phyloP scores from a whole-genome alignment of 2,113 vertebrate species.

The Lagenorhynchus albirostris region DNA sequence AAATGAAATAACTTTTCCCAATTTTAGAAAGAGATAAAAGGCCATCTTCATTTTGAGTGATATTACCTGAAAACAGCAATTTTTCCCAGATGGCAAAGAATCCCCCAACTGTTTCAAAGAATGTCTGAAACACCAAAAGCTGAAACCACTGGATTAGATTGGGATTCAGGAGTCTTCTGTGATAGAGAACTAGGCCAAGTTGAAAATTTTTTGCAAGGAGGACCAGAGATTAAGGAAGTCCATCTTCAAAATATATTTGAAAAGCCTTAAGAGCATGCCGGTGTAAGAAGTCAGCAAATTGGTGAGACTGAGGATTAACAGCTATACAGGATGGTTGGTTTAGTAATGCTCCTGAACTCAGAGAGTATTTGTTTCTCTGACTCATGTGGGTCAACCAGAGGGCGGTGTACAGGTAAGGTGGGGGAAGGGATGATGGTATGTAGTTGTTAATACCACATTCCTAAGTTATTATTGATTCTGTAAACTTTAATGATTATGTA shows the following conservation, averaged over 20 bases:
- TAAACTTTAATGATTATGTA: background rate
- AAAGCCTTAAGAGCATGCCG: background rate
- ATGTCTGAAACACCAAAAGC: background rate
- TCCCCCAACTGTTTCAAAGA: background rate
- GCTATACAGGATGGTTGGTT: background rate
- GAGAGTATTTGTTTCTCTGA: conserved; percentile 8
- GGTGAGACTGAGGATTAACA: background rate
- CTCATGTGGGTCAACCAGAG: background rate
- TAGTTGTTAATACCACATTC: background rate
- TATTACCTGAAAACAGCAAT: background rate
- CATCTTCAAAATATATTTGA: background rate
- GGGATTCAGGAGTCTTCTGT: background rate
- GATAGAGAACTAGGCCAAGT: background rate
- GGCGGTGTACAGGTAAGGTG: background rate
- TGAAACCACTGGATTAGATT: background rate
- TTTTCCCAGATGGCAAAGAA: background rate
- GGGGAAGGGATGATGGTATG: background rate
- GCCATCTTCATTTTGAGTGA: background rate
- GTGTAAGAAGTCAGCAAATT: background rate
- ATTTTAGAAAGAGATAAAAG: conserved; percentile 3
- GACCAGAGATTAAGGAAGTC: background rate
- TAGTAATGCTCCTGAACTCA: background rate
- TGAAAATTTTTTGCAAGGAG: background rate
- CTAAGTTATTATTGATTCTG: background rate
- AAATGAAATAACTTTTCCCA: background rate